phyloP scores from a whole-genome alignment of 2,113 vertebrate species.

The Egretta garzetta region DNA sequence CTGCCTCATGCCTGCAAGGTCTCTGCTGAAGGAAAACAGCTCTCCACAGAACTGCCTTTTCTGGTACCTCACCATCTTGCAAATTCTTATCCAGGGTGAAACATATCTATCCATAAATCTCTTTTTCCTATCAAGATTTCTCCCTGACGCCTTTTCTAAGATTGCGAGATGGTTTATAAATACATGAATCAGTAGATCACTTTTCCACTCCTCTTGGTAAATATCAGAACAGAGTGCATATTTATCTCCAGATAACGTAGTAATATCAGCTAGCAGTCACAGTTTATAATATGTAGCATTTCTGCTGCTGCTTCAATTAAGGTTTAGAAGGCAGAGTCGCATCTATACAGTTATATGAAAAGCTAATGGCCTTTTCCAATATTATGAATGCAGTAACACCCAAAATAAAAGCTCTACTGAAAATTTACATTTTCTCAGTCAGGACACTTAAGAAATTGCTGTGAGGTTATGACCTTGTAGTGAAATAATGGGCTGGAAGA shows the following conservation, averaged over 20 bases:
- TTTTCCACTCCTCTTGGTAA: neutral
- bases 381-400: neutral
- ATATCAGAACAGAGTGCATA: neutral
- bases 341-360: neutral
- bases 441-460: neutral
- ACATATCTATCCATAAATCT: neutral
- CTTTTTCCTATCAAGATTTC: neutral
- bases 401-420: neutral
- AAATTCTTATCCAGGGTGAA: conserved; percentile 8
- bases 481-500: conserved; percentile 25
- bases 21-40: neutral
- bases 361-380: neutral
- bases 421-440: conserved; percentile 9
- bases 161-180: neutral
- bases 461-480: conserved; percentile 32
- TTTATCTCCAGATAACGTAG: neutral
- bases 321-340: neutral
- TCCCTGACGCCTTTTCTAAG: neutral
- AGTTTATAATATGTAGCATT: neutral
- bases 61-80: neutral
- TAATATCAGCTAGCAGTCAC: neutral
- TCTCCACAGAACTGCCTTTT: neutral
- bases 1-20: neutral
- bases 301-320: neutral
- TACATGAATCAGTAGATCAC: neutral